Percentiles rank a stretch among this genome's conserved stretches.
Conservation (phyloP, 2,113 vertebrate species). For the Seriola aureovittata region DNA sequence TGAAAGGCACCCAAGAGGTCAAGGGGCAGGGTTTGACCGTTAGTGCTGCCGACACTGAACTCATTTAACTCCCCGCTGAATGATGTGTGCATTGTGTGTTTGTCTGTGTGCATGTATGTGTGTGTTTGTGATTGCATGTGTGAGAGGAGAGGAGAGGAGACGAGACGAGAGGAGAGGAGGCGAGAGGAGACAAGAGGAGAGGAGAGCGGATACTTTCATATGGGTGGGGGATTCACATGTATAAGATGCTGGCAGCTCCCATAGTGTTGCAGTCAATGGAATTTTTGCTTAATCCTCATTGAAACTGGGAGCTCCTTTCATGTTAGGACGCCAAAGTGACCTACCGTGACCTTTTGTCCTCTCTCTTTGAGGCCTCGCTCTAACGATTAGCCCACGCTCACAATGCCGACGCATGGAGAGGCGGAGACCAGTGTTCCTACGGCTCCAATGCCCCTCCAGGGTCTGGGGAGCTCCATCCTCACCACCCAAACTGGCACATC, state of each 20-base stretch:
- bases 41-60: slow-evolving; percentile 75
- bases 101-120: slow-evolving; percentile 33
- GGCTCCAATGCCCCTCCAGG: slow-evolving; percentile 75
- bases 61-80: slow-evolving; percentile 74
- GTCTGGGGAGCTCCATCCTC: slow-evolving; percentile 70
- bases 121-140: slow-evolving; percentile 2
- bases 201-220: slow-evolving; percentile 55
- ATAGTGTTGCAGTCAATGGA: slow-evolving; percentile 80
- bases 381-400: slow-evolving; percentile 83
- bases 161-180: too few species aligned
- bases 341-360: slow-evolving; percentile 86
- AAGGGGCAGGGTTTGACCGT: slow-evolving; percentile 75
- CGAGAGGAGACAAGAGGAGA: slow-evolving; percentile 28
- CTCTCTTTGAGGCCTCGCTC: slow-evolving; percentile 81
- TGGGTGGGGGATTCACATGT: slow-evolving; percentile 69
- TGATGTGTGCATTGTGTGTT: slow-evolving; percentile 63
- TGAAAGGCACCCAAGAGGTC: slow-evolving; percentile 69
- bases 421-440: slow-evolving; percentile 73
- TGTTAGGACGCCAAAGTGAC: slow-evolving; percentile 83
- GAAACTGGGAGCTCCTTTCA: slow-evolving; percentile 85
- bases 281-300: slow-evolving; percentile 86
- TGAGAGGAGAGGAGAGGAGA: slow-evolving; percentile 3
- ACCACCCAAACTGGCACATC: slow-evolving; percentile 76
- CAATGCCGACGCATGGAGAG: slow-evolving; percentile 81
- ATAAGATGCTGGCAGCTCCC: slow-evolving; percentile 79